Evolutionary conservation across 2,113 vertebrate species (phyloP).

Genomic region (Megalops atlanticus): DNA sequence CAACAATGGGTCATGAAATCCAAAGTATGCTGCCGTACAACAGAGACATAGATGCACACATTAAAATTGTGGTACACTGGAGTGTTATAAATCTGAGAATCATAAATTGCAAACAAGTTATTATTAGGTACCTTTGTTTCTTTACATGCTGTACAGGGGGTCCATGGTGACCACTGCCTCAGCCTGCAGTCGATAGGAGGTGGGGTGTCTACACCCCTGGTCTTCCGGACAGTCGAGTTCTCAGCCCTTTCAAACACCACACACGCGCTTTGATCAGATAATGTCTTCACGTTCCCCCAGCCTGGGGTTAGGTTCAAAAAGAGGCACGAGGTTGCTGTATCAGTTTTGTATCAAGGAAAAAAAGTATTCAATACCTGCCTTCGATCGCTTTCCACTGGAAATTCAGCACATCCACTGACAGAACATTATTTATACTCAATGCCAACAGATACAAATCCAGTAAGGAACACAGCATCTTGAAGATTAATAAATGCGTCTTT

Average conservation of each 20-base stretch:
- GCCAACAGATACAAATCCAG: slow-evolving; percentile 40
- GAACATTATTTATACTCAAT: slow-evolving; percentile 24
- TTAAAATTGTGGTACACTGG: neutral
- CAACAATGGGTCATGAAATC: neutral
- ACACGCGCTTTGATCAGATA: neutral
- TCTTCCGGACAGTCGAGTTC: slow-evolving; percentile 36
- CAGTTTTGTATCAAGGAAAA: neutral
- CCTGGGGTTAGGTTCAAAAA: neutral
- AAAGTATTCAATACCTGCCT: slow-evolving; percentile 48
- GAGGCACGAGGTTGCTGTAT: neutral
- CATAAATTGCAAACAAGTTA: slow-evolving; percentile 34
- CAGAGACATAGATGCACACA: neutral
- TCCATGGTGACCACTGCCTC: slow-evolving; percentile 84
- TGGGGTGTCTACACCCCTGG: slow-evolving; percentile 48
- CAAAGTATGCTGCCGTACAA: neutral
- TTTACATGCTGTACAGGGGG: slow-evolving; percentile 81
- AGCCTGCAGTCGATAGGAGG: slow-evolving; percentile 75
- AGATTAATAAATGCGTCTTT: slow-evolving; percentile 43
- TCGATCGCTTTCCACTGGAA: slow-evolving; percentile 35
- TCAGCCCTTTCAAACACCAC: slow-evolving; percentile 8
- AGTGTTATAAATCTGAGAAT: too few relatives aligned
- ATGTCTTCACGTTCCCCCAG: neutral
- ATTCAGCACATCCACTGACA: slow-evolving; percentile 25
- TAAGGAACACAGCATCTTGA: slow-evolving; percentile 27
- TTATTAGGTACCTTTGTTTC: slow-evolving; percentile 72